Base-by-base conservation (phyloP, 2,888 invertebrate species). In the Perdita meconis region DNA sequence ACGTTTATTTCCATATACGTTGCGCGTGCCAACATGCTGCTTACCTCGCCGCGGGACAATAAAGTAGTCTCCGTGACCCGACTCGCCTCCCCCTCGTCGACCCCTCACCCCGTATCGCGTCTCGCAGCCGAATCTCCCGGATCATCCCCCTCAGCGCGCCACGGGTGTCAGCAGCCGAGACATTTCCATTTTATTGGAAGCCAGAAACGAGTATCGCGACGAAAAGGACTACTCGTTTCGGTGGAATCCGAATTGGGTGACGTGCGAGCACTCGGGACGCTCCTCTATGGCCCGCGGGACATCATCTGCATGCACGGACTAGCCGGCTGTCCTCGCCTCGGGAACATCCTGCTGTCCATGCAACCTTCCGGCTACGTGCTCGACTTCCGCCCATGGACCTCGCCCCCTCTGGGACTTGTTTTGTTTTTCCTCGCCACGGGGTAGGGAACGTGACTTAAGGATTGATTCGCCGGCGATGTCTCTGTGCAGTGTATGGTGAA, bases 131-230 rank as follows among this genome's bases (percentile, higher is more conserved):
- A 59, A 66, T 64, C 68, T 71, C 67, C 67, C 30, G 22, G 47
- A 55, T n/a, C n/a, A n/a, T 30, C 30, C 57, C 64, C 22, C 47
- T n/a, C n/a, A n/a, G n/a, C 42, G 38, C 5, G 22, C 55, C 53
- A 63, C 60, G 57, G n/a, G 56, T 87, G 90, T 89, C 88, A 89
- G 78, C 83, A 76, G 61, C 79, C 72, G 77, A 87, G 86, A 90
- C 89, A 91, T 91, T 91, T 91, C 90, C 91, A 91, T 91, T 91
- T 91, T 91, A 91, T 91, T 91, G 90, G 90, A 91, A 89, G 86
- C 82, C 74, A 72, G 82, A 72, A 88, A 85, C 81, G 86, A 72
- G 85, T 86, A 84, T 81, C 85, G 82, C 81, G 47, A 47, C 80
- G 56, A 67, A 66, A 78, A 30, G 30, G 36, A 78, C 63, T 71